Evolutionary conservation across 1,140 invertebrate genomes (phyloP).

Genomic region (Lepidurus couesii): DNA sequence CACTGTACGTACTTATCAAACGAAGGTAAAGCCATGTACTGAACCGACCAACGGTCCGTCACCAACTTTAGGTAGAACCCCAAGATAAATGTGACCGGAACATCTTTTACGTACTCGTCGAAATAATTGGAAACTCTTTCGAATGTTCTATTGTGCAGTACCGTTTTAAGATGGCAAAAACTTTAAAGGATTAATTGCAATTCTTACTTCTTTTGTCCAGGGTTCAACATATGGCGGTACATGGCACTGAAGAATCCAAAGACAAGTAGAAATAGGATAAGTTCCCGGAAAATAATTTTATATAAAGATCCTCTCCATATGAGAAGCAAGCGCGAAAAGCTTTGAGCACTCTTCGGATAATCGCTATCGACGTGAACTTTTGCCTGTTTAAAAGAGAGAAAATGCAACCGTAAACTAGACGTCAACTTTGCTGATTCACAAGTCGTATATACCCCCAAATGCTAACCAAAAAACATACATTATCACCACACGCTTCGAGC

Average conservation of each 20-base stretch:
- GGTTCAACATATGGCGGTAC: background rate
- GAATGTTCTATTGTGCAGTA: background rate
- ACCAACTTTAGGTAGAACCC: background rate
- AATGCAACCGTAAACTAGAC: background rate
- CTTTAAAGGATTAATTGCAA: background rate
- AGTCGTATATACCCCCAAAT: too few species aligned
- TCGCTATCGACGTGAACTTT: constrained; percentile 2
- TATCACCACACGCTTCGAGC: too few species aligned
- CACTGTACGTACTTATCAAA: background rate
- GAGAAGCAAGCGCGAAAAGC: constrained; percentile 1
- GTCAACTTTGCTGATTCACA: background rate
- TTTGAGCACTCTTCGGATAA: background rate
- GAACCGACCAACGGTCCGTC: background rate
- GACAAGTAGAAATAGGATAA: background rate
- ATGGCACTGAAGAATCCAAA: background rate
- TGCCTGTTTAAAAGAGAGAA: background rate
- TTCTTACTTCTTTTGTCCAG: background rate
- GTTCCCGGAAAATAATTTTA: background rate
- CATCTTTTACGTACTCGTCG: background rate
- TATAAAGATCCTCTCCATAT: background rate
- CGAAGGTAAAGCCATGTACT: background rate
- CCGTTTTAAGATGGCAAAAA: background rate
- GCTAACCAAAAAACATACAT: background rate
- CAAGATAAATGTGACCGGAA: background rate
- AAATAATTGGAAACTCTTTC: background rate